Evolutionary conservation across 2,113 vertebrate species (phyloP).

Genomic region (Microcebus tavaratra): DNA sequence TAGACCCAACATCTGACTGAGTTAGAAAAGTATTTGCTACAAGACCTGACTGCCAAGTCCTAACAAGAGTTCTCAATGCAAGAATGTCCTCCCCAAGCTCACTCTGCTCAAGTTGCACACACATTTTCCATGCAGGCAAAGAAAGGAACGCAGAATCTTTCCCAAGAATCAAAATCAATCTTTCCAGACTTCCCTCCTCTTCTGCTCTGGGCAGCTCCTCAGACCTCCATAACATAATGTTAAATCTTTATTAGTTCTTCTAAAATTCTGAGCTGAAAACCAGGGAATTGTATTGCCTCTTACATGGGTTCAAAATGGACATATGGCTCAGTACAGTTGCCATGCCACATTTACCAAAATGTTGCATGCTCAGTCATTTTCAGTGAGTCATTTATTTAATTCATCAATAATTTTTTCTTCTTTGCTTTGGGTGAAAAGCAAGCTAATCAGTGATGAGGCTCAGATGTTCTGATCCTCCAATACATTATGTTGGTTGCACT

Average conservation of each 20-base stretch:
- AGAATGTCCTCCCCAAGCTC: not conserved
- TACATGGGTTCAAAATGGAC: conserved; percentile 19
- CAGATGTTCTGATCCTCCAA: conserved; percentile 61
- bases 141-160: not conserved
- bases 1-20: not conserved
- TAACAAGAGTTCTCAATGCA: not conserved
- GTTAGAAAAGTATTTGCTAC: not conserved
- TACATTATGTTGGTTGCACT: conserved; percentile 67
- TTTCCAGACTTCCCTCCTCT: not conserved
- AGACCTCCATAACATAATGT: not conserved
- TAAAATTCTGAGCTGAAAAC: conserved; percentile 30
- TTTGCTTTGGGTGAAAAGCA: conserved; percentile 62
- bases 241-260: not conserved
- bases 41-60: not conserved
- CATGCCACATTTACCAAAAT: conserved; percentile 48
- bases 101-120: not conserved
- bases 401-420: conserved; percentile 27
- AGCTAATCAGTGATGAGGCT: conserved; percentile 64
- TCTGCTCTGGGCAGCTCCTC: not conserved
- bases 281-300: not conserved
- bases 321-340: not conserved
- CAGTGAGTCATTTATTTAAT: conserved; percentile 63
- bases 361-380: conserved; percentile 49
- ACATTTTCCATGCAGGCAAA: not conserved
- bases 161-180: not conserved